A percentile compares a stretch with the other conserved stretches of the same genome.
Evolutionary conservation across 2,888 invertebrate species (phyloP).

Genomic region (Rhabditophanes sp.): DNA sequence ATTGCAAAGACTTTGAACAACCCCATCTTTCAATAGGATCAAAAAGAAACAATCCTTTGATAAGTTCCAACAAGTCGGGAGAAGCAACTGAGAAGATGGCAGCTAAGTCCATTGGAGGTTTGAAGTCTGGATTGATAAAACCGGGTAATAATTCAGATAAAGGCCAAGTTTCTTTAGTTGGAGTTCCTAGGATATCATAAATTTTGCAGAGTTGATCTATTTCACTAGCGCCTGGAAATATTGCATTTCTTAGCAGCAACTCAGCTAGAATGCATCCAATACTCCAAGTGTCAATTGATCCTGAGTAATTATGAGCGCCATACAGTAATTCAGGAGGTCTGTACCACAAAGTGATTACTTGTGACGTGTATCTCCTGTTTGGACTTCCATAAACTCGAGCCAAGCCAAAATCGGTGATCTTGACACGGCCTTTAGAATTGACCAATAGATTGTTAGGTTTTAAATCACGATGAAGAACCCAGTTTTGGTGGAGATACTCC

Average conservation of each 20-base stretch:
- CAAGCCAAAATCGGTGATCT: constrained; percentile 93
- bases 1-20: constrained; percentile 26
- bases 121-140: constrained; percentile 1
- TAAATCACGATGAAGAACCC: constrained; percentile 91
- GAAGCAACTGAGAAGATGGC: constrained; percentile 87
- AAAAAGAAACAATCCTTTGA: constrained; percentile 46
- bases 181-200: constrained; percentile 83
- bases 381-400: constrained; percentile 95
- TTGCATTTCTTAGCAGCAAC: constrained; percentile 58
- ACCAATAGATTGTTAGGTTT: constrained; percentile 96
- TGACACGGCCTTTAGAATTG: constrained; percentile 73
- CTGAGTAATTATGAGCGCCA: constrained; percentile 83
- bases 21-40: constrained; percentile 32
- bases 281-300: constrained; percentile 98
- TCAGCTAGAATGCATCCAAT: constrained; percentile 94
- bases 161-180: constrained; percentile 79
- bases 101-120: constrained; percentile 50
- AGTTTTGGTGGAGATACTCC: constrained; percentile 81
- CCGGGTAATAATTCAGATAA: constrained; percentile 44
- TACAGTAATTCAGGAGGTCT: constrained; percentile 69
- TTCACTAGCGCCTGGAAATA: constrained; percentile 89
- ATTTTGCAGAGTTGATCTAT: constrained; percentile 86
- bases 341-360: constrained; percentile 48
- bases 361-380: constrained; percentile 76
- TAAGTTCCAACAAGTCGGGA: constrained; percentile 69